A percentile compares a stretch with the other conserved stretches of the same genome.
These are phyloP conservation scores for Mesorhabditis spiculigera DNA, from an alignment of 2,888 invertebrate genomes.

Conservation along the genomic window DNA sequence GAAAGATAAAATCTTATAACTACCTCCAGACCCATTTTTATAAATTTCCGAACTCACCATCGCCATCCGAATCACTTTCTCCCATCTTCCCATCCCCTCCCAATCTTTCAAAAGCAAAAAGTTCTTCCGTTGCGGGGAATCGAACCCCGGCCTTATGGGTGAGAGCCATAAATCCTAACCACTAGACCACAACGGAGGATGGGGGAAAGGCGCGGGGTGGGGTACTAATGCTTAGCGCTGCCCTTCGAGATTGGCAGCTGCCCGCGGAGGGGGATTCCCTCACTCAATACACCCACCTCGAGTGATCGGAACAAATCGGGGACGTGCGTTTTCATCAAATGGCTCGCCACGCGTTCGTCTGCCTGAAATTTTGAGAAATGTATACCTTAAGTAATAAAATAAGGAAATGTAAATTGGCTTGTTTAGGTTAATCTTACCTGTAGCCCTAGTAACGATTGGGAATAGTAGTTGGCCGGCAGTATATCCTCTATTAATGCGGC, in stretches of 20 bases:
- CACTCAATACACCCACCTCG: not conserved
- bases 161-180: constrained; percentile 42
- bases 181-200: constrained; percentile 37
- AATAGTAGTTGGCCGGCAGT: constrained; percentile 93
- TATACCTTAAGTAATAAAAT: not conserved
- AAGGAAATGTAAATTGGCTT: not conserved
- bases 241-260: not conserved
- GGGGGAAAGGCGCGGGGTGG: not conserved
- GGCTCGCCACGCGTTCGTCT: constrained; percentile 82
- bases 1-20: too few species aligned
- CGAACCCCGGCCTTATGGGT: constrained; percentile 40
- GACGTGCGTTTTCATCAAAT: constrained; percentile 81
- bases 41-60: not conserved
- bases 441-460: constrained; percentile 77
- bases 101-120: not conserved
- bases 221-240: not conserved
- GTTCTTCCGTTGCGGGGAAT: constrained; percentile 34
- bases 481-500: constrained; percentile 96
- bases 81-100: too few species aligned
- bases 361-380: constrained; percentile 68
- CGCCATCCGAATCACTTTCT: not conserved
- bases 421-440: constrained; percentile 28
- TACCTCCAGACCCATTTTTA: too few species aligned
- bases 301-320: constrained; percentile 74
- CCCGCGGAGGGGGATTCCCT: not conserved